Evolutionary conservation across 2,113 vertebrate species (phyloP), one percentile per base, ranked within the genome.

Genomic region (Galeopterus variegatus): DNA sequence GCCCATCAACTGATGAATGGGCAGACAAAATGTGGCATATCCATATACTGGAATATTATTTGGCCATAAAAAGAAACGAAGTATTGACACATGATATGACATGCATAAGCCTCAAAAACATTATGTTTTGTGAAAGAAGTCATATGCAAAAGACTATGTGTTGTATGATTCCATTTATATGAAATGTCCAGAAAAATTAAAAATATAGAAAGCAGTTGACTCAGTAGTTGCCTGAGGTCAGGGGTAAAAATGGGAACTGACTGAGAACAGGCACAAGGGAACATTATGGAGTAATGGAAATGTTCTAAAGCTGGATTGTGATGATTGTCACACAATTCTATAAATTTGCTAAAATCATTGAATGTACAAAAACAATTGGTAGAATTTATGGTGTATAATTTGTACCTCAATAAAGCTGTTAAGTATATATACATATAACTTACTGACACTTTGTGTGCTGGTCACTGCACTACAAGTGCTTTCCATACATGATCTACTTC

Each of bases 51-150:
- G 10, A 89, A 76, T 69, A 67, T 60, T 69, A 93, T 50, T 76
- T 83, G 33, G 36, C 54, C 41, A 95, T 76, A 50, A 95, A 75
- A 82, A 10, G 21, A 2, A 91, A 86, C n/a, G 21, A 85, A 85
- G 12, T 52, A 93, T 6, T 60, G 18, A 93, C 52, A 83, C 18
- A 75, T 50, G 50, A 67, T 58, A 36, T 18, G 24, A 58, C 0
- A 36, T 28, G 8, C 31, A 67, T 31, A 58, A 67, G 82, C 52
- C 54, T 62, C 33, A 50, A 77, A 96, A 54, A 21, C 11, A 45
- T 54, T 23, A 69, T 45, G 13, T 6, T 36, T 3, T 76, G 10
- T 83, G 7, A 69, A 82, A 95, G 33, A 81, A 73, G 31, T 50
- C 41, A 62, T 23, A 88, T 6, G 5, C 28, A 67, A 50, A 58